Evolutionary conservation across 2,113 vertebrate genomes (phyloP), one percentile per base, ranked within the genome.

Genomic region (Gila orcuttii): DNA sequence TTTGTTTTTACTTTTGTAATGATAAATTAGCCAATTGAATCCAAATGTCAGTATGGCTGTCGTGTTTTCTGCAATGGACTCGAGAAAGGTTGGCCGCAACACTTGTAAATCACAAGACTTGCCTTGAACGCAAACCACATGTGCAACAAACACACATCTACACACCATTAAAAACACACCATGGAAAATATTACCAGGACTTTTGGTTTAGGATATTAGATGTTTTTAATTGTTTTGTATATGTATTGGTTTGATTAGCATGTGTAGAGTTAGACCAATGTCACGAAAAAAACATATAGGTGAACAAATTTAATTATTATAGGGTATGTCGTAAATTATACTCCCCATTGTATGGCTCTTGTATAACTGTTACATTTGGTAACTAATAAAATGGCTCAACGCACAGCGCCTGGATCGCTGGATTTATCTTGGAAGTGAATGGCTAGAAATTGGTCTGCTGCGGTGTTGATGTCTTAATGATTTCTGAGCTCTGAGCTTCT

Each of bases 371-470:
- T 74, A 28, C n/a, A 71, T 33, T 21, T 11, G 55, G 55, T 74
- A 64, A 84, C 31, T 64, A 59, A 79, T 71, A 78, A 78, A 85
- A 77, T 76, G 62, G 28, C 64, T 81, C 55, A 57, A 79, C 33
- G n/a, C 68, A 79, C 64, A 60, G 42, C 36, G 39, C 45, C 55
- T 39, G 73, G 60, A 87, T 33, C 11, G 36, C 71, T 64, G 9
- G 36, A 76, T 86, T 86, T 89, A 57, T 82, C 64, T 81, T 86
- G 77, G 85, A 86, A 84, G 69, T 57, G 60, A 80, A 68, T 47
- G 3, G 75, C 21, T 47, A 80, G 76, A 79, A 12, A 47, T 78
- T 55, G 79, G 21, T 50, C 15, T 23, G 68, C 42, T 55, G 57
- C 23, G 62, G 68, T 74, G 47, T 80, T 87, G 13, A 60, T 77